These are phyloP conservation scores for Cyanoderma ruficeps DNA, from an alignment of 2,113 vertebrate genomes.

Conservation along the genomic window DNA sequence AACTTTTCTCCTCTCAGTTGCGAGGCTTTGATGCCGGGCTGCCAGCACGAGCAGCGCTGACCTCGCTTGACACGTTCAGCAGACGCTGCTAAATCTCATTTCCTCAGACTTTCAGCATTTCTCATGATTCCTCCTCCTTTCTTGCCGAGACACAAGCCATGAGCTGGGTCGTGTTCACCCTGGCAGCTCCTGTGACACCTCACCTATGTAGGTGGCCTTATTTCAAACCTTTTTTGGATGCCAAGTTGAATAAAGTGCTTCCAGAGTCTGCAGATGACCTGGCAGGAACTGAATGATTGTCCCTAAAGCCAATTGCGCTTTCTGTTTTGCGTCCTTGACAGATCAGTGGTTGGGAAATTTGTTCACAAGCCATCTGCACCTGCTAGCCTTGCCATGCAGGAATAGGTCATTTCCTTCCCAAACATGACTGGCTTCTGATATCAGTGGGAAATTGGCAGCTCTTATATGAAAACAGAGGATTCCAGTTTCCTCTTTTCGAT, in stretches of 20 bases:
- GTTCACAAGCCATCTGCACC: background rate
- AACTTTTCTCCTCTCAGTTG: background rate
- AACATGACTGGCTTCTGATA: constrained; percentile 8
- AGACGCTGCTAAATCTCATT: background rate
- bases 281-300: background rate
- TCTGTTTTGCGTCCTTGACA: constrained; percentile 12
- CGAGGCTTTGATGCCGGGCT: background rate
- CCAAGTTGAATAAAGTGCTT: background rate
- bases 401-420: background rate
- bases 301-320: background rate
- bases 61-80: background rate
- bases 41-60: accelerated
- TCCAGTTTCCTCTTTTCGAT: constrained; percentile 15
- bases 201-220: background rate
- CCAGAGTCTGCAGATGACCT: background rate
- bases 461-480: background rate
- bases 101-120: background rate
- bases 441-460: constrained; percentile 21
- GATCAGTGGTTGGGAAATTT: background rate
- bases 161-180: accelerated
- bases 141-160: background rate
- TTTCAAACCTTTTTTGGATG: background rate
- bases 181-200: background rate
- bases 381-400: background rate
- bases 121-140: background rate